Conservation (phyloP, 2,888 invertebrate genomes). For the Lycaena phlaeas region DNA sequence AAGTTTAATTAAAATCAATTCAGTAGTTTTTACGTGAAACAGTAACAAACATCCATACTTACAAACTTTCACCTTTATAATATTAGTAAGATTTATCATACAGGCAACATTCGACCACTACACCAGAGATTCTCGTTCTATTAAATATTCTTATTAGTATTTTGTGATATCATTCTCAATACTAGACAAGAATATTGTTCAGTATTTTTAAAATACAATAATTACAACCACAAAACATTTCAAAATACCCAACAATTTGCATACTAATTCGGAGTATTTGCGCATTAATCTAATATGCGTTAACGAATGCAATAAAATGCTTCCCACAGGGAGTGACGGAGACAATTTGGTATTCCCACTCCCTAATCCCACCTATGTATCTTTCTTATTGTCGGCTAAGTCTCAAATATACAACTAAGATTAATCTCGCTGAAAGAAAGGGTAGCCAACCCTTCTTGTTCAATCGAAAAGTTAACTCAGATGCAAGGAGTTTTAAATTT, state of each 20-base stretch:
- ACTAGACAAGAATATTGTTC: no score
- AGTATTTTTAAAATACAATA: no score
- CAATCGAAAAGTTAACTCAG: slow-evolving; percentile 16
- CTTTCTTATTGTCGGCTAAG: slow-evolving; percentile 71
- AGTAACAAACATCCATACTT: no score
- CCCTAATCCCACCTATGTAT: slow-evolving; percentile 68
- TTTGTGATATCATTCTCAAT: no score
- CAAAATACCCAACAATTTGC: slow-evolving; percentile 37
- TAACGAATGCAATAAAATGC: slow-evolving; percentile 71
- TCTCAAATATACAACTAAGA: slow-evolving; percentile 72
- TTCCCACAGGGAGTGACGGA: slow-evolving; percentile 49
- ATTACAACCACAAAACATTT: slow-evolving; percentile 13
- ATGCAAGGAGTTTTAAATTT: slow-evolving; percentile 11
- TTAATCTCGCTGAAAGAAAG: slow-evolving; percentile 70
- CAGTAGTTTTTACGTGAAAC: no score
- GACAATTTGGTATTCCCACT: slow-evolving; percentile 67
- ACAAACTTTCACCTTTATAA: no score
- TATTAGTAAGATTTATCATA: no score
- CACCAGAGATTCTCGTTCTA: no score
- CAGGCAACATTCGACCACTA: no score
- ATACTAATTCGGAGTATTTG: slow-evolving; percentile 53
- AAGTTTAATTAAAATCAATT: no score
- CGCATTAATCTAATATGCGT: slow-evolving; percentile 63
- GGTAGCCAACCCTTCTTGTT: slow-evolving; percentile 49
- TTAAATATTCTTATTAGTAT: no score